These are phyloP conservation scores for Sinocyclocheilus anophthalmus DNA, from an alignment of 2,113 vertebrate species.

Conservation along the genomic window DNA sequence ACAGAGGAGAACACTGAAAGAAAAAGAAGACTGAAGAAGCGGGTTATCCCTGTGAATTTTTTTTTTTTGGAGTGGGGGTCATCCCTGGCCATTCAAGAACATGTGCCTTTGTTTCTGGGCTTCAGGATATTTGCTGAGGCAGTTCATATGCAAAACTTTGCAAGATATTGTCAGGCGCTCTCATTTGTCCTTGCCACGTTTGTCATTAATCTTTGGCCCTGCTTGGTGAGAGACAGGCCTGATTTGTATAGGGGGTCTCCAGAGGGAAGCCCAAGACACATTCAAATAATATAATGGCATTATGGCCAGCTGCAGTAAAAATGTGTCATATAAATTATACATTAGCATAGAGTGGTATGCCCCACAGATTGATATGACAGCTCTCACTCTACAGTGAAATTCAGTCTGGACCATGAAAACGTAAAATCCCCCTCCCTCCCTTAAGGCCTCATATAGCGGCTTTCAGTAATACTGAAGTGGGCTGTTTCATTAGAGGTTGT, in stretches of 20 bases:
- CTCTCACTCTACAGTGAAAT: slow-evolving; percentile 60
- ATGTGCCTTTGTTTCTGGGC: slow-evolving; percentile 66
- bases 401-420: slow-evolving; percentile 50
- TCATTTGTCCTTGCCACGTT: slow-evolving; percentile 81
- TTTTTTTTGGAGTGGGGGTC: slow-evolving; percentile 40
- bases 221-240: slow-evolving; percentile 65
- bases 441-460: slow-evolving; percentile 49
- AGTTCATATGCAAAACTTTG: slow-evolving; percentile 69
- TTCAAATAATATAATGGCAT: slow-evolving; percentile 77
- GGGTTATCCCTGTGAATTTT: not conserved
- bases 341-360: slow-evolving; percentile 66
- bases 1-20: not conserved
- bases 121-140: slow-evolving; percentile 64
- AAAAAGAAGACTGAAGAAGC: not conserved
- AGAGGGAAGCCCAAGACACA: slow-evolving; percentile 68
- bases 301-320: slow-evolving; percentile 69
- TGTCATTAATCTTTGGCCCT: slow-evolving; percentile 81
- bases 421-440: slow-evolving; percentile 37
- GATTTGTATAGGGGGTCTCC: slow-evolving; percentile 69
- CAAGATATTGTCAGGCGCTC: slow-evolving; percentile 62
- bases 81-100: slow-evolving; percentile 57
- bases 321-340: slow-evolving; percentile 78
- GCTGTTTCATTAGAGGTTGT: slow-evolving; percentile 62
- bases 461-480: slow-evolving; percentile 56
- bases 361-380: slow-evolving; percentile 70